These are phyloP conservation scores for Isichthys henryi DNA, from an alignment of 2,113 vertebrate species.

Conservation along the genomic window DNA sequence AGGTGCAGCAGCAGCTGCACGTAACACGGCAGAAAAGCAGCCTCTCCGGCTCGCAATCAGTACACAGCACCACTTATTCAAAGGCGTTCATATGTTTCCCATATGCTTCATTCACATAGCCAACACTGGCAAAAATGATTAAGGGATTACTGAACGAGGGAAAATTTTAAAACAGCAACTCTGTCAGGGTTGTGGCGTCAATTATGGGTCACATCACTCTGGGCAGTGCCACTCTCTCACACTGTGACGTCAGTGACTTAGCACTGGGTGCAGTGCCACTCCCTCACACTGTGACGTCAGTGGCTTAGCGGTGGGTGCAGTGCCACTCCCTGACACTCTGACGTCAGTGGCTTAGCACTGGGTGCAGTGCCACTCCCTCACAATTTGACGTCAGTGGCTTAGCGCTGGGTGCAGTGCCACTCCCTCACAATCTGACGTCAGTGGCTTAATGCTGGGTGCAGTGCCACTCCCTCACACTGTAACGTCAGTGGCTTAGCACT, in stretches of 20 bases:
- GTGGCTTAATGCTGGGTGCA: not conserved
- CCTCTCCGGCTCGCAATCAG: not conserved
- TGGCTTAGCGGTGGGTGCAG: not conserved
- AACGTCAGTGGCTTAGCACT: no score
- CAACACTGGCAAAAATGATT: not conserved
- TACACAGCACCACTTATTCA: not conserved
- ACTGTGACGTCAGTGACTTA: not conserved
- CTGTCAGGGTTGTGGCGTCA: not conserved
- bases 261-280: not conserved
- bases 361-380: not conserved
- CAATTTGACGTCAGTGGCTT: not conserved
- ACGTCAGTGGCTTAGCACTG: not conserved
- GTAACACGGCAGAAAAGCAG: not conserved
- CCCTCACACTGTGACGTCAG: not conserved
- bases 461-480: not conserved
- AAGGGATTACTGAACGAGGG: not conserved
- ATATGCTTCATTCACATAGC: not conserved
- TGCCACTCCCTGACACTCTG: not conserved
- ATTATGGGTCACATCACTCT: not conserved
- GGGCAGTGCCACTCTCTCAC: not conserved
- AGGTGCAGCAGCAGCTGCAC: not conserved
- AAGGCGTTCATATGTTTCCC: not conserved
- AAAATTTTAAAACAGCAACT: not conserved
- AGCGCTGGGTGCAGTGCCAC: not conserved
- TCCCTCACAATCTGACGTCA: not conserved